Evolutionary conservation across 30 jellyfish, hydroid and myxozoan genomes (phyloP), one percentile per base, ranked within the genome.

Genomic region (Turritopsis rubra): DNA sequence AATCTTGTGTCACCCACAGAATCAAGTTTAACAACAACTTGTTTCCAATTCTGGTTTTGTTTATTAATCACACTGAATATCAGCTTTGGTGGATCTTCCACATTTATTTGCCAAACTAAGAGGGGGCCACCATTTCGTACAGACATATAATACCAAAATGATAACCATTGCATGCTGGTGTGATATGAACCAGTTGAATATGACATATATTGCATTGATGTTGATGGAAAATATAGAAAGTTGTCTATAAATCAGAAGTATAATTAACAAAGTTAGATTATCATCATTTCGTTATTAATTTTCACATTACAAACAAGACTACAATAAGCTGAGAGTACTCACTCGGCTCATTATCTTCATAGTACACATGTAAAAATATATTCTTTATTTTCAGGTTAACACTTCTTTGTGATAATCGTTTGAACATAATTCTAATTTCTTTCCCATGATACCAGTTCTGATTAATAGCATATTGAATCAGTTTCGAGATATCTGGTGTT

Each of bases 61-160:
- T 68, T 68, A 68, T n/a, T 27, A 1, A 9, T 68, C 30, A 27
- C 28, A n/a, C 30, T 23, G 77, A n/a, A 68, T n/a, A 68, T 68
- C 28, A 68, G 9, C 77, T 1, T 23, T 68, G 77, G 77, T 8
- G 21, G 23, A 68, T 68, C 17, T 68, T 17, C 77, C 28, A 8
- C 77, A 68, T 68, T 68, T n/a, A 68, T 68, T 68, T n/a, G 28
- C 77, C 77, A 68, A n/a, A 68, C 77, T n/a, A 68, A 68, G 30
- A 68, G 77, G 28, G 16, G 9, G 28, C 77, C 21, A 8, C 31
- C 0, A 68, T 68, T 68, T 68, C 30, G 16, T 68, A 23, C 77
- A 68, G 28, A 68, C 77, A 68, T 68, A 19, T 68, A 27, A 68
- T 23, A 68, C 77, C 77, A 68, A 27, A 68, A 68, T 8, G 77